Percentiles rank a stretch among this genome's conserved stretches.
These are phyloP conservation scores for Escarpia spicata DNA, from an alignment of 2,888 invertebrate species.

Conservation along the genomic window DNA sequence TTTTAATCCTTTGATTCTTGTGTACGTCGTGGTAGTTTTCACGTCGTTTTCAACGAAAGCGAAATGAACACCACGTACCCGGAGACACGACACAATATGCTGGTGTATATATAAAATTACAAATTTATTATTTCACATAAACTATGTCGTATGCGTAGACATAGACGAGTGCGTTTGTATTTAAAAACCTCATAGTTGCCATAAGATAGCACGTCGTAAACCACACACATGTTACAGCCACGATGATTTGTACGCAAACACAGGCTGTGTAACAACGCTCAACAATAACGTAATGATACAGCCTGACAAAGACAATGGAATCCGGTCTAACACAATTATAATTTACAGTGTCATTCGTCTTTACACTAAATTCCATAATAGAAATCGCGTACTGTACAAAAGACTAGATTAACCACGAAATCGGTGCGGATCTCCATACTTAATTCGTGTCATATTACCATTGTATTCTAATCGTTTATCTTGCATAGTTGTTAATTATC, in stretches of 20 bases:
- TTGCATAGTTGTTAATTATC: neutral
- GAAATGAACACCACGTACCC: neutral
- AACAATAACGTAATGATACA: neutral
- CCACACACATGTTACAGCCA: neutral
- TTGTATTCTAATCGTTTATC: neutral
- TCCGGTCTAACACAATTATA: neutral
- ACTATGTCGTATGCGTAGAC: neutral
- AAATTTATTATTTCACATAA: neutral
- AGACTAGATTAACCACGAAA: neutral
- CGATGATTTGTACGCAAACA: neutral
- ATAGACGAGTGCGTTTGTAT: neutral
- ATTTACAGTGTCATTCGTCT: neutral
- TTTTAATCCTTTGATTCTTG: no score
- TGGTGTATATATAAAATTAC: slow-evolving; percentile 6
- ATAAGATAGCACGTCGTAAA: neutral
- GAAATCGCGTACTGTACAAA: slow-evolving; percentile 10
- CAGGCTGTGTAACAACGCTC: neutral
- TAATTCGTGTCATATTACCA: neutral
- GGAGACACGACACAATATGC: neutral
- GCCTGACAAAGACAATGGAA: neutral
- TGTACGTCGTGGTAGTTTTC: no score
- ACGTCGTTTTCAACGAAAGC: no score
- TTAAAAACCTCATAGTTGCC: neutral
- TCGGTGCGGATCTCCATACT: neutral
- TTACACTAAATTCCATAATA: neutral